Evolutionary conservation across 2,888 invertebrate species (phyloP), one percentile per base, ranked within the genome.

Genomic region (Eupelmus urozonus): DNA sequence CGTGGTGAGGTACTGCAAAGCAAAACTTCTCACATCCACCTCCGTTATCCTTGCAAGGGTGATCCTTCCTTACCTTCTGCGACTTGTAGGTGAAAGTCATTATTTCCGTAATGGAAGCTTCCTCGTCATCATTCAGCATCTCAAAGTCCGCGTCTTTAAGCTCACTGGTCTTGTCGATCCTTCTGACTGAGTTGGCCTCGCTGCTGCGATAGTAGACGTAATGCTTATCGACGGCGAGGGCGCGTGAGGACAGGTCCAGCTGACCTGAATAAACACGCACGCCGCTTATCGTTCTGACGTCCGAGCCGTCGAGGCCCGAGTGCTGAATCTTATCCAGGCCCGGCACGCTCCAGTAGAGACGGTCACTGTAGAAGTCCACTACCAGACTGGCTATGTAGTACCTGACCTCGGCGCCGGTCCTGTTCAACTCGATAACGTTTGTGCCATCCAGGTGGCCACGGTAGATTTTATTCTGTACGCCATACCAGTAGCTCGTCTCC

Each of bases 1-100:
- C 62, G 1, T 51, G 11, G 1, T 51, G 11, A 0, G 80, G 80
- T 34, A 80, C 80, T 1, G 66, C 80, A 25, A 80, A 65, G 27
- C 80, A 80, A 11, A 70, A 80, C 55, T 80, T 80, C 25, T 73
- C 77, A 53, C 80, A 80, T 9, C 80, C 80, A 25, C 76, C 80
- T 25, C 66, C 27, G 55, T 23, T 29, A 13, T 66, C 60, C 49
- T 45, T 65, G 53, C 80, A 80, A n/a, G 80, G 80, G 23, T 80
- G 80, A 13, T 77, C 76, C 60, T 74, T 73, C 18, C 70, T 49
- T 11, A 74, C 42, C 27, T 51, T 69, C 57, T 80, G 80, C 0
- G 70, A 23, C 25, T 45, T 66, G 53, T 66, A 62, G n/a, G 73
- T 60, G 25, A 60, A 34, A 18, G 57, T 57, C 42, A 80, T 16